These are phyloP conservation scores for Gobio occitaniae DNA, from an alignment of 2,797 vertebrate species.

Conservation along the genomic window DNA sequence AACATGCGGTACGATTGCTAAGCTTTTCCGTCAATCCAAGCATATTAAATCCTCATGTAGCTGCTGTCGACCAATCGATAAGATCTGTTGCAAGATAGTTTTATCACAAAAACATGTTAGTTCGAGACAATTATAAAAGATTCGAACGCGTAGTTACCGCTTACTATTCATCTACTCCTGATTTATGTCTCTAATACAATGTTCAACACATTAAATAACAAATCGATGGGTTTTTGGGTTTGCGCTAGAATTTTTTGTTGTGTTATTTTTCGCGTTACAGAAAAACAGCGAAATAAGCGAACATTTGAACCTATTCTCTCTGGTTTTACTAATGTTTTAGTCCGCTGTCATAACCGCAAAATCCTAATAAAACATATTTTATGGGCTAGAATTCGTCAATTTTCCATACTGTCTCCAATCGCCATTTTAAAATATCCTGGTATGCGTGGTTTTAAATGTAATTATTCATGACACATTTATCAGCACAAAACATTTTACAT, in stretches of 20 bases:
- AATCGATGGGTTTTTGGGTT: background rate
- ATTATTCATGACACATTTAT: constrained; percentile 3
- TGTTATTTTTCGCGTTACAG: background rate
- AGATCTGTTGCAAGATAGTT: background rate
- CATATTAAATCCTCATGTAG: constrained; percentile 21
- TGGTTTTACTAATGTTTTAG: background rate
- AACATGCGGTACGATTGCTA: constrained; percentile 50
- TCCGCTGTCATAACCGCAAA: background rate
- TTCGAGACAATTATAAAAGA: background rate
- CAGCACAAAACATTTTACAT: constrained; percentile 7
- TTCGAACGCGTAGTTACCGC: background rate
- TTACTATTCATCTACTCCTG: background rate
- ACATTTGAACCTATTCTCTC: background rate
- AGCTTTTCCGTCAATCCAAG: constrained; percentile 40
- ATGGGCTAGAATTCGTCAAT: background rate
- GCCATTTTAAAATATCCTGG: background rate
- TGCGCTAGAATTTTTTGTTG: background rate
- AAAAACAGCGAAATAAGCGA: background rate
- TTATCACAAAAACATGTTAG: background rate
- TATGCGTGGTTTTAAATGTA: constrained; percentile 2
- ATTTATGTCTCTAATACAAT: background rate
- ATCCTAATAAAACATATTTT: background rate
- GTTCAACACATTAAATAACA: background rate
- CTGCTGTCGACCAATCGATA: constrained; percentile 20
- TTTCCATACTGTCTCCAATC: background rate